Evolutionary conservation across 1,140 invertebrate genomes (phyloP).

Genomic region (Drosophila subobscura): DNA sequence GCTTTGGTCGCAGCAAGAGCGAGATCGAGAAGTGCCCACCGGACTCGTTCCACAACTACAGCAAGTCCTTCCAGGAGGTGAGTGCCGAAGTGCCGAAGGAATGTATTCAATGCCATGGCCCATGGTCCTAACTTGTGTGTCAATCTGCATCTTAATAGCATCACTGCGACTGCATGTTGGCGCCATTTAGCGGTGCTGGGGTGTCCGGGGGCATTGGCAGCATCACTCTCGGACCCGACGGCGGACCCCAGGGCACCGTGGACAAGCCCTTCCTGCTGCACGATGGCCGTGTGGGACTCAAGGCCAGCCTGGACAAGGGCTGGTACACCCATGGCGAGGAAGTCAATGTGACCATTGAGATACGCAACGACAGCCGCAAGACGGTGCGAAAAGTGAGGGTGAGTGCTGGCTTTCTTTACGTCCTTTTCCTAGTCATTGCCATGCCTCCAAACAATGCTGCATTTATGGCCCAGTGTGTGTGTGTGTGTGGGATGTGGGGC

Average conservation of each 20-base stretch:
- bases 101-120: no score
- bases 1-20: constrained; percentile 81
- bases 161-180: constrained; percentile 70
- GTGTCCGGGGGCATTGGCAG: constrained; percentile 68
- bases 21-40: constrained; percentile 77
- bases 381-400: constrained; percentile 96
- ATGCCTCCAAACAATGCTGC: not conserved
- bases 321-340: constrained; percentile 98
- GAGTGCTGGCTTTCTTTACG: constrained; percentile 74
- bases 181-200: constrained; percentile 65
- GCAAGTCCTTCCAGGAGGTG: constrained; percentile 83
- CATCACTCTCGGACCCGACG: constrained; percentile 65
- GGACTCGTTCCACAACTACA: constrained; percentile 78
- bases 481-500: not conserved
- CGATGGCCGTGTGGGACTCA: constrained; percentile 89
- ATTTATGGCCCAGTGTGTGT: constrained; percentile 11
- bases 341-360: constrained; percentile 93
- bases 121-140: not conserved
- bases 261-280: constrained; percentile 88
- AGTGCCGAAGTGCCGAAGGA: constrained; percentile 20
- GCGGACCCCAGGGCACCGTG: constrained; percentile 82
- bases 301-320: constrained; percentile 96
- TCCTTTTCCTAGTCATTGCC: not conserved
- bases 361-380: constrained; percentile 97
- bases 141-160: constrained; percentile 4